Base-by-base conservation (phyloP, 2,888 invertebrate species). In the Dryobotodes eremita region DNA sequence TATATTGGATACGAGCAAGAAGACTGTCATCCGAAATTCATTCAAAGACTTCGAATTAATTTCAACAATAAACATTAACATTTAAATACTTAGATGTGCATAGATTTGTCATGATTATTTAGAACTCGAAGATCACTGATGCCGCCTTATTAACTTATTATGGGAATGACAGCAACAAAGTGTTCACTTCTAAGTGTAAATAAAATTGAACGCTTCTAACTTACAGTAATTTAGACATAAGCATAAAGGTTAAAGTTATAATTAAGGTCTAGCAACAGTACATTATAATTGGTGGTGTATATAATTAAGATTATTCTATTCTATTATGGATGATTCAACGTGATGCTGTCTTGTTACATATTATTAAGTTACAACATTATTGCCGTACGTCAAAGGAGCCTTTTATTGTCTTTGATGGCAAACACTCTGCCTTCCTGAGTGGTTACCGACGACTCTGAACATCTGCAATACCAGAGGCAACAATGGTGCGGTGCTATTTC, bases 211-310 rank as follows among this genome's bases (percentile, higher is more conserved):
- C 71, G 53, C 23, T 71, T 42, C 59, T 82, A 77, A 71, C n/a
- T 64, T n/a, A 48, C 15, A 8, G 42, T 77, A 17, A 80, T 73
- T 77, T 26, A 77, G 65, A 72, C 36, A 31, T 71, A 48, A 68
- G 36, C 62, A 66, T 77, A 86, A 84, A 80, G 78, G 80, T 82
- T 73, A 77, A 15, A 70, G 48, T 73, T 78, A 65, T 77, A 83
- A 84, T 79, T 82, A 65, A 71, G 53, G 20, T 55, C 26, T 75
- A 55, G 66, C 48, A 68, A 57, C 80, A 15, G 59, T 57, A 77
- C 66, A 72, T 78, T 74, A 66, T 78, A 86, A 73, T 80, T 77
- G 77, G 68, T 36, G 31, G 31, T 36, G 31, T 36, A 36, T 3
- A 36, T 36, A 36, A 36, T 36, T 2, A 36, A 36, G 31, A 36